Evolutionary conservation across 92 coral and sea anemone genomes (phyloP).

Genomic region (Meandrina meandrites): DNA sequence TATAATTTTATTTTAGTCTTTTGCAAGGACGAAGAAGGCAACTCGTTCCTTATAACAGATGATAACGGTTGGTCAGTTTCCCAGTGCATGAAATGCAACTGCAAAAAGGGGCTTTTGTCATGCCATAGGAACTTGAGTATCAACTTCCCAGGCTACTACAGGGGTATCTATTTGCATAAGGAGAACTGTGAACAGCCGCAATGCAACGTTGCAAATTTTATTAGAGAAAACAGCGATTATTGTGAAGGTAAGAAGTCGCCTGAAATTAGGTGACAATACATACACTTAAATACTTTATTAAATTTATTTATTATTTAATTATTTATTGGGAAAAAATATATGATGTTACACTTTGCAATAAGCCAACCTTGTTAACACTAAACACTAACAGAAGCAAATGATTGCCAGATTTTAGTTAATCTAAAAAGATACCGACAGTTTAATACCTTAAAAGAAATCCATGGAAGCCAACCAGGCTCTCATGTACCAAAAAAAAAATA

Average conservation of each 20-base stretch:
- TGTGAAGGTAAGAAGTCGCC: conserved; percentile 27
- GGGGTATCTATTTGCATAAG: neutral
- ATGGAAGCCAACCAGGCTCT: too few relatives aligned
- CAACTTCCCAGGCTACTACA: conserved; percentile 18
- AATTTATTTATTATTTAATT: too few relatives aligned
- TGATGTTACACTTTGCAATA: too few relatives aligned
- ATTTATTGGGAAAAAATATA: too few relatives aligned
- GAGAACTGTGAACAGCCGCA: conserved; percentile 28
- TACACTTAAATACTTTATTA: neutral
- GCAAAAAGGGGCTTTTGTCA: conserved; percentile 5
- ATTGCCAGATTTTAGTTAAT: too few relatives aligned
- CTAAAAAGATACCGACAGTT: too few relatives aligned
- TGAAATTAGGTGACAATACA: neutral
- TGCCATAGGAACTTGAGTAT: conserved; percentile 7
- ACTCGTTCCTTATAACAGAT: neutral
- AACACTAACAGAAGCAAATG: too few relatives aligned
- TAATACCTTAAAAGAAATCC: too few relatives aligned
- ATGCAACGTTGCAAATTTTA: conserved; percentile 30
- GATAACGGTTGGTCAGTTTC: conserved; percentile 22
- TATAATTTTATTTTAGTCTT: neutral
- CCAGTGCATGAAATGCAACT: conserved; percentile 16
- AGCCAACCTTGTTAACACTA: too few relatives aligned
- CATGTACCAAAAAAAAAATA: too few relatives aligned
- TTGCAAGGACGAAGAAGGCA: conserved; percentile 33
- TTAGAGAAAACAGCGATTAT: neutral